phyloP scores from a whole-genome alignment of 2,888 invertebrate genomes.

The Nipponacmea schrenckii region DNA sequence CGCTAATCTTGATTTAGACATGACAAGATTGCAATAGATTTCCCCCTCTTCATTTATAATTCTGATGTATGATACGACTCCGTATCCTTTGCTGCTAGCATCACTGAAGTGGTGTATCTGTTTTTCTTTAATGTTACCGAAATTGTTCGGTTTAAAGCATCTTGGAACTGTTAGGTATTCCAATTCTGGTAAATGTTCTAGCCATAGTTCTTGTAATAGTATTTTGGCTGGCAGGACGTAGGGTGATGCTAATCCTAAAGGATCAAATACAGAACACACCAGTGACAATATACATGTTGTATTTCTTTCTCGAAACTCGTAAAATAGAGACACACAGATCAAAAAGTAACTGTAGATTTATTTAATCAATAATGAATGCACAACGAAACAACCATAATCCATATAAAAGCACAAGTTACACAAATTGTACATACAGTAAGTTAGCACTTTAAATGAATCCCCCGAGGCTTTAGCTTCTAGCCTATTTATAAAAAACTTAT shows the following conservation, averaged over 20 bases:
- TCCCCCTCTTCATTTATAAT: neutral
- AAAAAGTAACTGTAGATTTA: too few species aligned
- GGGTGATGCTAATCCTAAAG: conserved; percentile 15
- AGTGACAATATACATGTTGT: neutral
- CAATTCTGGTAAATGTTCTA: conserved; percentile 9
- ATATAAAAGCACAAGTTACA: too few species aligned
- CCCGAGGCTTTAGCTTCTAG: too few species aligned
- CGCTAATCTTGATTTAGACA: conserved; percentile 12
- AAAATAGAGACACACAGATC: too few species aligned
- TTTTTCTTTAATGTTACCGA: neutral
- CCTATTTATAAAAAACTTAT: too few species aligned
- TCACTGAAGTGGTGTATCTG: conserved; percentile 15
- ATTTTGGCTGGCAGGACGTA: conserved; percentile 14
- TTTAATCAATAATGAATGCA: too few species aligned
- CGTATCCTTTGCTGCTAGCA: neutral
- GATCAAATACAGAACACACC: conserved; percentile 13
- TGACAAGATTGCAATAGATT: neutral
- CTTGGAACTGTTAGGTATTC: neutral
- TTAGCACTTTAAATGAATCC: too few species aligned
- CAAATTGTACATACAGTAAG: too few species aligned
- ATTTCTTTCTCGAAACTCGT: too few species aligned
- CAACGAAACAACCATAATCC: too few species aligned
- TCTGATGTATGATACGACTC: conserved; percentile 9
- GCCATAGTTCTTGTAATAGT: conserved; percentile 9
- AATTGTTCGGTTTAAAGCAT: neutral